A percentile compares a stretch with the other conserved stretches of the same genome.
Evolutionary conservation across 1,140 invertebrate genomes (phyloP).

Genomic region (Goniozus legneri): DNA sequence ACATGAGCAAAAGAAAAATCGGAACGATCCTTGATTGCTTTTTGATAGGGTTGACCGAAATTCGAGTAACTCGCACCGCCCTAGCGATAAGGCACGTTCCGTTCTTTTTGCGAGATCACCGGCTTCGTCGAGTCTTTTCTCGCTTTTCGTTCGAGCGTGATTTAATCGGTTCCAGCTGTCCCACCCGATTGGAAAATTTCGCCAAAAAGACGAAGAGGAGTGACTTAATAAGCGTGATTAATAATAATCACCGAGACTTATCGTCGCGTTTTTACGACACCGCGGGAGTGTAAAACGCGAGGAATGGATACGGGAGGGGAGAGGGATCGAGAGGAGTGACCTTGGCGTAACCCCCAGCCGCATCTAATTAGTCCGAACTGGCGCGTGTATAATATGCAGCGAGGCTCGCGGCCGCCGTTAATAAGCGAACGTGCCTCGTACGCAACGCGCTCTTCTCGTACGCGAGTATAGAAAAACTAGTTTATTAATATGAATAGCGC

Average conservation of each 20-base stretch:
- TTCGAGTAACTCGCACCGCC: too few relatives aligned
- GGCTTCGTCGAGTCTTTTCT: neutral
- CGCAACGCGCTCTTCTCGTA: too few relatives aligned
- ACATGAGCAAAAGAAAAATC: too few relatives aligned
- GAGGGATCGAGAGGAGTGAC: neutral
- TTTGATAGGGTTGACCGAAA: too few relatives aligned
- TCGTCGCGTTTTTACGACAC: constrained; percentile 13
- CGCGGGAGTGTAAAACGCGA: too few relatives aligned
- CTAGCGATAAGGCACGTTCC: too few relatives aligned
- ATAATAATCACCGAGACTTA: constrained; percentile 27
- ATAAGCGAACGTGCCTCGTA: constrained; percentile 14
- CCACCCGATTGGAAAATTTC: neutral
- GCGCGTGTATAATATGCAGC: too few relatives aligned
- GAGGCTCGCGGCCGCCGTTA: constrained; percentile 4
- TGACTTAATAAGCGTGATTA: constrained; percentile 33
- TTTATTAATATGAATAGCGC: constrained; percentile 36
- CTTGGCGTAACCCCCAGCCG: neutral
- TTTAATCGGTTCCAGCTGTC: neutral
- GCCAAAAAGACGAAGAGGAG: constrained; percentile 10
- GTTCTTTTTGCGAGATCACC: too few relatives aligned
- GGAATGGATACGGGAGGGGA: neutral
- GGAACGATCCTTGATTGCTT: too few relatives aligned
- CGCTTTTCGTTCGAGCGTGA: neutral
- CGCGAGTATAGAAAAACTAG: constrained; percentile 36
- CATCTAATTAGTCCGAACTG: constrained; percentile 23